Conservation (phyloP, 2,113 vertebrate genomes). For the Chitala chitala region DNA sequence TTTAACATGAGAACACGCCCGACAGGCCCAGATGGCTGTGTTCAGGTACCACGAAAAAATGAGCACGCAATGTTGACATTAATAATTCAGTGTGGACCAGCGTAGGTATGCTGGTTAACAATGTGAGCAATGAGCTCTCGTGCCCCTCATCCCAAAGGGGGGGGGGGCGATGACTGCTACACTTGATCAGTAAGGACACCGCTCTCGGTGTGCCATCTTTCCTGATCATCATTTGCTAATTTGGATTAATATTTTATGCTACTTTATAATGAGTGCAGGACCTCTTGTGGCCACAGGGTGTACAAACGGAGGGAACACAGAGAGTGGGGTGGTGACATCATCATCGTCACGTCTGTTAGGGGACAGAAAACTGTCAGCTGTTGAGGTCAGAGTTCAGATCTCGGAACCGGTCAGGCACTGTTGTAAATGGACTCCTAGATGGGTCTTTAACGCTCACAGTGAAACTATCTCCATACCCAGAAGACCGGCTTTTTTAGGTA, state of each 20-base stretch:
- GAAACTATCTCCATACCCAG: no score
- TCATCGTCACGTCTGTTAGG: no score
- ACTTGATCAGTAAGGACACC: no score
- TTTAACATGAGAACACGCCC: constrained; percentile 49
- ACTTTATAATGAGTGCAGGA: no score
- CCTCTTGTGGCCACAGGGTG: neutral
- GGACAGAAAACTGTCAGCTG: no score
- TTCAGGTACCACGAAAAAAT: constrained; percentile 42
- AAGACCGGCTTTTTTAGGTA: neutral
- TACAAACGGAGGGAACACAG: neutral
- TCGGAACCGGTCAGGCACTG: no score
- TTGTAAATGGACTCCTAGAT: no score
- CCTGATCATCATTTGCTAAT: constrained; percentile 15
- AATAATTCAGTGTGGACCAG: constrained; percentile 49
- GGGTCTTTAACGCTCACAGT: no score
- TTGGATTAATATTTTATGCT: constrained; percentile 23
- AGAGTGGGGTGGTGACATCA: no score
- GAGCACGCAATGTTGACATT: constrained; percentile 48
- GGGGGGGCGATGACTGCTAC: neutral
- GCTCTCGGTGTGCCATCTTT: neutral
- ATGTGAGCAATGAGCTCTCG: neutral
- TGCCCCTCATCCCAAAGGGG: neutral
- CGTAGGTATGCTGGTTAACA: constrained; percentile 23
- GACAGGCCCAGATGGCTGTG: constrained; percentile 47
- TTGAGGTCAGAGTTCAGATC: no score